A percentile compares a stretch with the other conserved stretches of the same genome.
phyloP scores from a whole-genome alignment of 2,113 vertebrate genomes.

The Podarcis muralis region DNA sequence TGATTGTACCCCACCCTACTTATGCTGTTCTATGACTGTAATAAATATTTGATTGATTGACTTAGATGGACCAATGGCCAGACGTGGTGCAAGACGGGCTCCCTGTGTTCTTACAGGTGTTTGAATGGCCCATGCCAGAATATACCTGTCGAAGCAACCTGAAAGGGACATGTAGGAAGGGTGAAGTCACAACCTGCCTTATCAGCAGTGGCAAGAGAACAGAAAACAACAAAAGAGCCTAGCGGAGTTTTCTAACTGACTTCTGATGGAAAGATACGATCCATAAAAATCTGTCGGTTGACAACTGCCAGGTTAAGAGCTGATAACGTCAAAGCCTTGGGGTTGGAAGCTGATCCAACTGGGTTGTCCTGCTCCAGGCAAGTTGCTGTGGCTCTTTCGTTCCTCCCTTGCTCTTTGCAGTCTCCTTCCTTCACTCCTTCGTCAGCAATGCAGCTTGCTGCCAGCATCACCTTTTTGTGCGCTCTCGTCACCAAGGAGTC shows the following conservation, averaged over 20 bases:
- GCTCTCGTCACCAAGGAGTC: no score
- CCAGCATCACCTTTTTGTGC: not conserved
- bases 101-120: not conserved
- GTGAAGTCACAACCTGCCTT: constrained; percentile 59
- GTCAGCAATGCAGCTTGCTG: not conserved
- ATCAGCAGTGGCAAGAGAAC: constrained; percentile 18
- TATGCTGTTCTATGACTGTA: no score
- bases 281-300: not conserved
- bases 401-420: not conserved
- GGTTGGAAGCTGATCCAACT: not conserved
- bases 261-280: constrained; percentile 7
- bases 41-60: no score
- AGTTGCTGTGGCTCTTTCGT: not conserved
- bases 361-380: not conserved
- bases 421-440: not conserved
- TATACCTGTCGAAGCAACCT: not conserved
- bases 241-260: constrained; percentile 9
- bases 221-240: constrained; percentile 31
- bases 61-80: no score
- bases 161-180: constrained; percentile 24
- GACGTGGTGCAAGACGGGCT: not conserved
- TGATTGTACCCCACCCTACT: no score
- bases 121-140: not conserved
- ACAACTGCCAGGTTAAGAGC: not conserved
- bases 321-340: not conserved